Percentiles rank a stretch among this genome's conserved stretches.
Conservation (phyloP, 2,888 invertebrate genomes). For the Xiphydria camelus region DNA sequence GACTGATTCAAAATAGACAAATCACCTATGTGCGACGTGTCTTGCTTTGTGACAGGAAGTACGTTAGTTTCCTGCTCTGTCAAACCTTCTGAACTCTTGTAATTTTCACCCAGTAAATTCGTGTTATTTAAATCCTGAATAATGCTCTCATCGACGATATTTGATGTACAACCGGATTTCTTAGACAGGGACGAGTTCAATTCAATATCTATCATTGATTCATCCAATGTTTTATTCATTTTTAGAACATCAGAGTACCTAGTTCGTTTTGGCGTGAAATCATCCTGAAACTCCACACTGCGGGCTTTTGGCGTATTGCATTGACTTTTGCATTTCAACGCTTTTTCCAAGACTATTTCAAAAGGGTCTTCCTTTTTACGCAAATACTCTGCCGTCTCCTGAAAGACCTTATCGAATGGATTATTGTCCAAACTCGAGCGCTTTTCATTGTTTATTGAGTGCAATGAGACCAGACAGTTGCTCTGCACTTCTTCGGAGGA, state of each 20-base stretch:
- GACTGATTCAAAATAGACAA: constrained; percentile 45
- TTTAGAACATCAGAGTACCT: constrained; percentile 30
- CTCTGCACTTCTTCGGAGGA: constrained; percentile 6
- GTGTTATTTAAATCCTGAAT: constrained; percentile 18
- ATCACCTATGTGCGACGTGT: constrained; percentile 10
- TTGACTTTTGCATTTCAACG: constrained; percentile 20
- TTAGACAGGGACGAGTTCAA: not conserved
- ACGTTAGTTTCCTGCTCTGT: not conserved
- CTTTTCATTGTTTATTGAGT: constrained; percentile 15
- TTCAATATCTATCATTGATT: constrained; percentile 18
- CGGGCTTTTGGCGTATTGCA: not conserved
- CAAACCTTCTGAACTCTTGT: not conserved
- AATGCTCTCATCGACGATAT: constrained; percentile 5
- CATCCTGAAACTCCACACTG: constrained; percentile 23
- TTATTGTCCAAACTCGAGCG: constrained; percentile 45
- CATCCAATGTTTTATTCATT: constrained; percentile 39
- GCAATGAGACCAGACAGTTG: not conserved
- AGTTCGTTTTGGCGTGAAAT: constrained; percentile 22
- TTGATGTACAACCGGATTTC: not conserved
- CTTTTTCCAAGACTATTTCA: constrained; percentile 42
- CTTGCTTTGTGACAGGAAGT: constrained; percentile 8
- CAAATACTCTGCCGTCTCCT: constrained; percentile 43
- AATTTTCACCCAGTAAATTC: constrained; percentile 15
- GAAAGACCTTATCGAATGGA: constrained; percentile 47
- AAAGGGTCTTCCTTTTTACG: constrained; percentile 50